Conservation (phyloP, 2,797 vertebrate genomes). For the Pseudopleuronectes americanus region DNA sequence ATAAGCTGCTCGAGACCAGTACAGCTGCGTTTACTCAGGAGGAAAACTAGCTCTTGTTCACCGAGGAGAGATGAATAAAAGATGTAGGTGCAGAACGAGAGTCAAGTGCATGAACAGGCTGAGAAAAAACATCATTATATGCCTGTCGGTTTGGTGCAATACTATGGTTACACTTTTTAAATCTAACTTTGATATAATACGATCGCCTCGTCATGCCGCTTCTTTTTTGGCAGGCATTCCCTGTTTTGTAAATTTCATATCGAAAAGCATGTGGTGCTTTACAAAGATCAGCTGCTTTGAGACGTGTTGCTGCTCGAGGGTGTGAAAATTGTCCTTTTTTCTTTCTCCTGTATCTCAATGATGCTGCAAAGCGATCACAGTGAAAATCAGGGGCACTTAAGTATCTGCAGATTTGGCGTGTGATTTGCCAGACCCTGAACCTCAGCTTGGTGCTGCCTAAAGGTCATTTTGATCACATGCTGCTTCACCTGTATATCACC, state of each 20-base stretch:
- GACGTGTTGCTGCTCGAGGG: too few species aligned
- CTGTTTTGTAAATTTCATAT: too few species aligned
- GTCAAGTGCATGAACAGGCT: background rate
- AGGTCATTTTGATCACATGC: too few species aligned
- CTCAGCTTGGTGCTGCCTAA: too few species aligned
- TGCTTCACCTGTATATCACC: too few species aligned
- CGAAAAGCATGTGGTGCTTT: too few species aligned
- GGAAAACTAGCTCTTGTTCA: conserved; percentile 9
- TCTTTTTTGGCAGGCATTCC: background rate
- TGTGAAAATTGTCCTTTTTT: background rate
- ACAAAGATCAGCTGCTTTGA: too few species aligned
- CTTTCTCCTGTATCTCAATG: background rate
- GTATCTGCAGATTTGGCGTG: background rate
- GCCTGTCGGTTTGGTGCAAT: background rate
- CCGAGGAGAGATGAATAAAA: conserved; percentile 13
- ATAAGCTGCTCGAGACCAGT: background rate
- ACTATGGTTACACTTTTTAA: background rate
- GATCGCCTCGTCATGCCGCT: too few species aligned
- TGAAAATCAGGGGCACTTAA: background rate
- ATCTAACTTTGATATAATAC: background rate
- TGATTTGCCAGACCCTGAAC: too few species aligned
- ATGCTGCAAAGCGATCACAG: background rate
- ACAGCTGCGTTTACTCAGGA: conserved; percentile 1
- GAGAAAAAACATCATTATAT: background rate
- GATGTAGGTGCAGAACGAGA: background rate